phyloP scores from a whole-genome alignment of 2,888 invertebrate species.

The Ditylenchus weischeri region DNA sequence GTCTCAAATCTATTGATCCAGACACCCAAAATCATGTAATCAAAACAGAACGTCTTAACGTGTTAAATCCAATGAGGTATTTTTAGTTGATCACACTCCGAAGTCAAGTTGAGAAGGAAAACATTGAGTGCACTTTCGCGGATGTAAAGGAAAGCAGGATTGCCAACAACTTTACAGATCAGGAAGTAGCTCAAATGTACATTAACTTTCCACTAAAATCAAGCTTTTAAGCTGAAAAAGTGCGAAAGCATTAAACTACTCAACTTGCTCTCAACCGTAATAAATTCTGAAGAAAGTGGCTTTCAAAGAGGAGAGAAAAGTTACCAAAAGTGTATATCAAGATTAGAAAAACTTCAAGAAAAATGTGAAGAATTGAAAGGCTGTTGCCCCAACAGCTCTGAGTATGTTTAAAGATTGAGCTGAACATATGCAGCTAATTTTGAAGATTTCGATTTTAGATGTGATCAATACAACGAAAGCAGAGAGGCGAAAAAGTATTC shows the following conservation, averaged over 20 bases:
- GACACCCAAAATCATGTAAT: background rate
- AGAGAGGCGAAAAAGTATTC: conserved; percentile 4
- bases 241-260: background rate
- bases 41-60: background rate
- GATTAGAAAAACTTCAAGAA: background rate
- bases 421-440: no score
- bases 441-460: background rate
- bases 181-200: background rate
- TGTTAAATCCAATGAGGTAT: background rate
- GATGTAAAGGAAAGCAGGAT: background rate
- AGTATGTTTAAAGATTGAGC: background rate
- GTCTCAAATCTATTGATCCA: conserved; percentile 1
- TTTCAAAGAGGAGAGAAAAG: background rate
- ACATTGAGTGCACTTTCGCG: conserved; percentile 1
- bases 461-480: background rate
- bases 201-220: background rate
- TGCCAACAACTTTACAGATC: background rate
- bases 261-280: background rate
- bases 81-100: background rate
- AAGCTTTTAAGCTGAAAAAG: background rate
- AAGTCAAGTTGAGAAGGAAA: background rate
- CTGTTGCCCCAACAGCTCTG: background rate
- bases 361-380: conserved; percentile 8
- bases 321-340: background rate
- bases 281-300: background rate